Conservation (phyloP, 2,113 vertebrate species). For the Orientallactaga bullata region DNA sequence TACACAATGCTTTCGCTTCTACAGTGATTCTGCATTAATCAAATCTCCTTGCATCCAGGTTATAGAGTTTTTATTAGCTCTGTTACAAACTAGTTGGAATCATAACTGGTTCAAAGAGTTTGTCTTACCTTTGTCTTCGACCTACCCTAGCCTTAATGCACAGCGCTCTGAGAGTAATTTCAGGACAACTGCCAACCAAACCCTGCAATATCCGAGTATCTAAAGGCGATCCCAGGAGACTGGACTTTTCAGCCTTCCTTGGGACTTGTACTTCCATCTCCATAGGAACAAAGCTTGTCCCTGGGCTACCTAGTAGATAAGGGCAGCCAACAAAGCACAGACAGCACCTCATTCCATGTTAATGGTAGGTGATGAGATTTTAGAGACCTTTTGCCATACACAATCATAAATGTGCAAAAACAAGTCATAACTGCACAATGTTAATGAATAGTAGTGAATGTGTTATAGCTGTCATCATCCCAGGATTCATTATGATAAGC, state of each 20-base stretch:
- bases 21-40: neutral
- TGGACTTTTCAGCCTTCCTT: neutral
- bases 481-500: neutral
- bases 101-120: neutral
- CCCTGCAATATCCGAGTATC: neutral
- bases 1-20: constrained; percentile 52
- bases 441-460: neutral
- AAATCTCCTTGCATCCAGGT: constrained; percentile 22
- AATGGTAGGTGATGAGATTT: neutral
- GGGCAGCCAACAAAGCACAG: neutral
- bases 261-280: neutral
- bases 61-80: neutral
- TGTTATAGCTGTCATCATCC: neutral
- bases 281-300: neutral
- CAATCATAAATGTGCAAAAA: neutral
- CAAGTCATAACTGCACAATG: neutral
- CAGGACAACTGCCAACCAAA: neutral
- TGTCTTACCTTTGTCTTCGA: neutral
- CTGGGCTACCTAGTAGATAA: neutral
- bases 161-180: neutral
- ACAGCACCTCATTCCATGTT: neutral
- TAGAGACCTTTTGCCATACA: neutral
- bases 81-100: constrained; percentile 12
- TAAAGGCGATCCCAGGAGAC: neutral
- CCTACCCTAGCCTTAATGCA: neutral